phyloP scores from a whole-genome alignment of 2,113 vertebrate genomes.

The Saguinus imperator region DNA sequence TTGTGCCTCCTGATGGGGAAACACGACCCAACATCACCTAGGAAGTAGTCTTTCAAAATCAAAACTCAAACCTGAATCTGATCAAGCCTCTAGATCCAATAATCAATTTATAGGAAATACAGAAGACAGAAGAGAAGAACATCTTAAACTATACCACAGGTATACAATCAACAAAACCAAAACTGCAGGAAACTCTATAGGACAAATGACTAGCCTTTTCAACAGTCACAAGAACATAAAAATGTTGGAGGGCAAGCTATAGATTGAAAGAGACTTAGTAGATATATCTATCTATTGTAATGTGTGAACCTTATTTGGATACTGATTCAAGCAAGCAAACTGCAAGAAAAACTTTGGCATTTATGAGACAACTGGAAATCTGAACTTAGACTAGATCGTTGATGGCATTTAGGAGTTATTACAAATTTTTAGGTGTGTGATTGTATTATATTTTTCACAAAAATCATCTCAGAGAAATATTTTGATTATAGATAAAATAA shows the following conservation, averaged over 20 bases:
- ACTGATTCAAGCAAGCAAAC: neutral
- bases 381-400: neutral
- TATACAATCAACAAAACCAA: slow-evolving; percentile 12
- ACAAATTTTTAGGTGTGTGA: neutral
- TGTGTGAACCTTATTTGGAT: neutral
- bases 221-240: slow-evolving; percentile 6
- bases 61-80: neutral
- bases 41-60: neutral
- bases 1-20: neutral
- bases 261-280: slow-evolving; percentile 28
- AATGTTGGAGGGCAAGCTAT: neutral
- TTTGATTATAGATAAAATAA: slow-evolving; percentile 30
- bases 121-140: neutral
- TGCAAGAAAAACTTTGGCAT: neutral
- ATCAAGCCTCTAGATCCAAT: neutral
- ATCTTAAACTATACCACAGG: neutral
- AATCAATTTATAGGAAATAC: neutral
- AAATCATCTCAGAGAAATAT: neutral
- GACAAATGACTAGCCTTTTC: neutral
- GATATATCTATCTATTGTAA: neutral
- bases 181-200: neutral
- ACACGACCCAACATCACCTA: neutral
- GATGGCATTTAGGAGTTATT: neutral
- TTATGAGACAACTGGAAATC: neutral
- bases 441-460: neutral